A percentile compares a stretch with the other conserved stretches of the same genome.
phyloP scores from a whole-genome alignment of 2,113 vertebrate genomes.

The Alligator mississippiensis region DNA sequence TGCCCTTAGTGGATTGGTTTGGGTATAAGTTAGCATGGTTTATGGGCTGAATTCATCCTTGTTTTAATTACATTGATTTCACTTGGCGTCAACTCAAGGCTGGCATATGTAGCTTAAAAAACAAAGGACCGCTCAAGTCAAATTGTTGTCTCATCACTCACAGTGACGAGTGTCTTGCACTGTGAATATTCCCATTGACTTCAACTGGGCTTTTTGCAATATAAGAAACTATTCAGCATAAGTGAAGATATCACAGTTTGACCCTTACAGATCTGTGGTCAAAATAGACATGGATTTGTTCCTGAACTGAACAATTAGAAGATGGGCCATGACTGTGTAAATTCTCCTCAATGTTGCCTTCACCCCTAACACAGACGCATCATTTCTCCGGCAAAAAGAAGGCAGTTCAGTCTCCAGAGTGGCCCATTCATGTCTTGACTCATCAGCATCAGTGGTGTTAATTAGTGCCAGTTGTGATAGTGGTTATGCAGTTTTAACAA shows the following conservation, averaged over 20 bases:
- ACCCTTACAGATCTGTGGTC: neutral
- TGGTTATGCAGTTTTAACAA: neutral
- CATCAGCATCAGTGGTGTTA: neutral
- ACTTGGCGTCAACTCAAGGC: neutral
- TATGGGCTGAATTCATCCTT: neutral
- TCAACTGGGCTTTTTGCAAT: neutral
- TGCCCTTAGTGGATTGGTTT: neutral
- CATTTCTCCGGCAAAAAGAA: neutral
- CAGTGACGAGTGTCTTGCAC: neutral
- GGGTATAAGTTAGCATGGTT: neutral
- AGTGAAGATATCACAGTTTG: neutral
- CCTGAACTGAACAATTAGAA: constrained; percentile 1
- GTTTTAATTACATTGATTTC: neutral
- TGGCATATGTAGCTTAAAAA: neutral
- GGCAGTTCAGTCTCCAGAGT: neutral
- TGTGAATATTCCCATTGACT: neutral
- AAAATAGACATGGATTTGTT: neutral
- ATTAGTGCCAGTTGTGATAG: neutral
- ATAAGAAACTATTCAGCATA: neutral
- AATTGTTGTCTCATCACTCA: neutral
- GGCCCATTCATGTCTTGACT: neutral
- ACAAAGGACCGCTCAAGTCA: neutral
- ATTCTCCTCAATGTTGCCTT: neutral
- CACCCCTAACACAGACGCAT: neutral
- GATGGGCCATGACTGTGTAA: neutral